phyloP scores from a whole-genome alignment of 2,113 vertebrate genomes.

The Gymnobelideus leadbeateri region DNA sequence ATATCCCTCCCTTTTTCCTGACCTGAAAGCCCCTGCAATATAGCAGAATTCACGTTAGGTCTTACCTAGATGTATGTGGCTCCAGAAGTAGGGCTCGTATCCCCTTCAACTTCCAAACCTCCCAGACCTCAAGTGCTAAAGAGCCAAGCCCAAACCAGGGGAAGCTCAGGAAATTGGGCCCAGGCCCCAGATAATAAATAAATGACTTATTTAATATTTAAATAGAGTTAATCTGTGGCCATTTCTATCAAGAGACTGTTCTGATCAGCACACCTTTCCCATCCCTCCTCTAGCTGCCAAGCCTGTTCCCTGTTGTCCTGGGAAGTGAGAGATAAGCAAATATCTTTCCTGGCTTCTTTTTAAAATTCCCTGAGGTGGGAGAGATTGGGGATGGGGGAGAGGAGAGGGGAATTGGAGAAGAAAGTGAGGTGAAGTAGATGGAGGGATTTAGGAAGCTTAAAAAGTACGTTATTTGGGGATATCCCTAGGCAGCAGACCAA shows the following conservation, averaged over 20 bases:
- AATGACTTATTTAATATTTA: conserved; percentile 82
- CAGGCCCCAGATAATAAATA: conserved; percentile 76
- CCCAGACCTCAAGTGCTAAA: not conserved
- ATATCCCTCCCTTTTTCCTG: not conserved
- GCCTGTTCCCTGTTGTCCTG: conserved; percentile 58
- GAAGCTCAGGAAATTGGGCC: conserved; percentile 70
- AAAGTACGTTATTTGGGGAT: not conserved
- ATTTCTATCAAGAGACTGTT: conserved; percentile 67
- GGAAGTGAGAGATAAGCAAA: conserved; percentile 59
- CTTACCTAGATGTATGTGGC: not conserved
- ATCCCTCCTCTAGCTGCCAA: conserved; percentile 14
- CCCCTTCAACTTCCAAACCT: not conserved
- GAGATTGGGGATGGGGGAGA: not conserved
- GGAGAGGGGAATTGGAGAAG: not conserved
- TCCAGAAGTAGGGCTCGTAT: not conserved
- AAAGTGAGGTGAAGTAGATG: not conserved
- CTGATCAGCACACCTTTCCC: conserved; percentile 73
- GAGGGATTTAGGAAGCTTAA: not conserved
- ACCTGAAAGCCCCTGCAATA: not conserved
- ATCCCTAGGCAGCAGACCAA: not conserved
- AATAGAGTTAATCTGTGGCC: conserved; percentile 78
- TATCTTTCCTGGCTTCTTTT: conserved; percentile 55
- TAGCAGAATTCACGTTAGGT: not conserved
- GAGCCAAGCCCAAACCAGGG: not conserved
- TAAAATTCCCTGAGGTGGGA: not conserved